Evolutionary conservation across 2,888 invertebrate species (phyloP).

Genomic region (Agelastica alni): DNA sequence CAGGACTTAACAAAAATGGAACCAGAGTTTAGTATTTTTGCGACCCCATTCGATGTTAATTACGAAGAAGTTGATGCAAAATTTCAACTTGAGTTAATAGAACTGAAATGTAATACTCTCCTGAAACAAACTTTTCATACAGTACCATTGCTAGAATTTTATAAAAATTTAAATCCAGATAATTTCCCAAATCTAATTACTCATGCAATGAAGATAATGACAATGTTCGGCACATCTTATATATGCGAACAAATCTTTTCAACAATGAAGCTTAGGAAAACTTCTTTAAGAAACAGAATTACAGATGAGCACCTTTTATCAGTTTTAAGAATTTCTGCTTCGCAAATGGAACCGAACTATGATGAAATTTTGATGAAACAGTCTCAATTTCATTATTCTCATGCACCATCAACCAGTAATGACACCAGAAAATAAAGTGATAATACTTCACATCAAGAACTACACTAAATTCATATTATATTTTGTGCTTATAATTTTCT

Average conservation of each 20-base stretch:
- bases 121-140: background rate
- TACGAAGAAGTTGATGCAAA: slow-evolving; percentile 15
- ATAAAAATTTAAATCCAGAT: background rate
- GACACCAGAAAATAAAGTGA: background rate
- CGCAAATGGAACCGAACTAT: too few species aligned
- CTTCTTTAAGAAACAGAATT: background rate
- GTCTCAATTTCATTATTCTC: too few species aligned
- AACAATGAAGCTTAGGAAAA: background rate
- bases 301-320: background rate
- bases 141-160: background rate
- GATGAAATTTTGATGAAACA: too few species aligned
- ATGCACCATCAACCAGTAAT: background rate
- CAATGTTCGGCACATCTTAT: too few species aligned
- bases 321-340: too few species aligned
- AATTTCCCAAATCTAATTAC: background rate
- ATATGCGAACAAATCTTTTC: too few species aligned
- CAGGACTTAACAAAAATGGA: slow-evolving; percentile 1
- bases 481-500: too few species aligned
- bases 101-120: background rate
- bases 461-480: background rate
- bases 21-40: slow-evolving; percentile 2
- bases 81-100: slow-evolving; percentile 12
- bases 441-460: background rate
- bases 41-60: background rate
- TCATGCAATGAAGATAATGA: too few species aligned